Evolutionary conservation across 37 sponge, comb jelly and placozoan genomes (phyloP).

Genomic region (Hormiphora californensis): DNA sequence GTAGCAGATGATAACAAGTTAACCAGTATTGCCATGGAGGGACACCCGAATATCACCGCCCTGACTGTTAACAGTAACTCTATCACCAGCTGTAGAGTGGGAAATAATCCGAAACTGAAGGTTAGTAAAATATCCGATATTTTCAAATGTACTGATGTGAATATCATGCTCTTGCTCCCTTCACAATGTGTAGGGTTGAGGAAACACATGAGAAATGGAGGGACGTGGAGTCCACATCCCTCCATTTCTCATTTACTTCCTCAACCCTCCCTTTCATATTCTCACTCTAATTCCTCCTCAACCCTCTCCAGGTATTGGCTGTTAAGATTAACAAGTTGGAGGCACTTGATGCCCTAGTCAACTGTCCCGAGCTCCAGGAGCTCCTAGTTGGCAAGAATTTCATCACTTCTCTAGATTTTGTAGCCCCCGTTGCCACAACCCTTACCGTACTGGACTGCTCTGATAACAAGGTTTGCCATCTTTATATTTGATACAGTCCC

Average conservation of each 20-base stretch:
- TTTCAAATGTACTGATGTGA: neutral
- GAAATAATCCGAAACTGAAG: constrained; percentile 31
- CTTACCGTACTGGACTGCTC: neutral
- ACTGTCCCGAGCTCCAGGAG: neutral
- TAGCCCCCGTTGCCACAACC: neutral
- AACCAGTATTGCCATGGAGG: neutral
- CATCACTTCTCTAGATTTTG: neutral
- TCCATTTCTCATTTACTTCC: too few species aligned
- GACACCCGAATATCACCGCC: neutral
- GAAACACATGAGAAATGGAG: too few species aligned
- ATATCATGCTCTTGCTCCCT: neutral
- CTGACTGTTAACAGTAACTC: constrained; percentile 9
- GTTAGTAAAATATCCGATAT: neutral
- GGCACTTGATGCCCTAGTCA: neutral
- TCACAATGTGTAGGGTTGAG: neutral
- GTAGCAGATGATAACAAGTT: constrained; percentile 34
- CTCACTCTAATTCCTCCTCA: neutral
- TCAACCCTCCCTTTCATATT: too few species aligned
- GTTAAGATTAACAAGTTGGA: constrained; percentile 27
- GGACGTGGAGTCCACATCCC: too few species aligned
- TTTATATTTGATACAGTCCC: too few species aligned
- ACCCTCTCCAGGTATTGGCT: neutral
- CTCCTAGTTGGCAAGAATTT: constrained; percentile 15
- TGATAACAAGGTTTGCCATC: constrained; percentile 30
- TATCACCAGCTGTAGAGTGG: neutral